Evolutionary conservation across 2,888 invertebrate genomes (phyloP).

Genomic region (Apamea monoglypha): DNA sequence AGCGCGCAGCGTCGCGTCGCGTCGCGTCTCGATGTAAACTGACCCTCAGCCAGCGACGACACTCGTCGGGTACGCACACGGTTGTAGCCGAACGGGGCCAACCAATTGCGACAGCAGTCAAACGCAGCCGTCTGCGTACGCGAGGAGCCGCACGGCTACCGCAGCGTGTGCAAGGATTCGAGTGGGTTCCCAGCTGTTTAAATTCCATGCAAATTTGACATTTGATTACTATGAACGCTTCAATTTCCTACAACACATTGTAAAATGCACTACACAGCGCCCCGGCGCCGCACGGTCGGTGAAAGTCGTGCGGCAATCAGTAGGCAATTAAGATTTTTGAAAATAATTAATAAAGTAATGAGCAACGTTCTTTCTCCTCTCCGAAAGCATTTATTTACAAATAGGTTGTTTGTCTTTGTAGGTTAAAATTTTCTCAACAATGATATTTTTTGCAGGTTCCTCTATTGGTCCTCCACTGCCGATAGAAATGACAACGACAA

Average conservation of each 20-base stretch:
- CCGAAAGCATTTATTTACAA: background rate
- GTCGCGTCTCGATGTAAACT: no score
- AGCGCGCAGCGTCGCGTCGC: no score
- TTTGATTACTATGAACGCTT: background rate
- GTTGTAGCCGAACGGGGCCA: background rate
- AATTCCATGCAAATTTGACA: no score
- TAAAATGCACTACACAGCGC: background rate
- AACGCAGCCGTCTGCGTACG: background rate
- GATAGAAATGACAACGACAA: accelerated
- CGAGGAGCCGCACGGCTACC: background rate
- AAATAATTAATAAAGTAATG: background rate
- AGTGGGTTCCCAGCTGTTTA: background rate
- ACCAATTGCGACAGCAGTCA: background rate
- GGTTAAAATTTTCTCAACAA: background rate
- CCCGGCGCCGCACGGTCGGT: no score
- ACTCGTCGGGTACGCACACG: background rate
- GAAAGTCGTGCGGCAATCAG: background rate
- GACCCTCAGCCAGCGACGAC: background rate
- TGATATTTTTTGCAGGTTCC: background rate
- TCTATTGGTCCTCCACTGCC: background rate
- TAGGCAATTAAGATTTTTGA: background rate
- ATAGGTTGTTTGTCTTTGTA: background rate
- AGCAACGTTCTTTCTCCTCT: background rate
- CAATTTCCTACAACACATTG: background rate
- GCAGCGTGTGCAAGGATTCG: background rate